Evolutionary conservation across 2,888 invertebrate species (phyloP), one percentile per base, ranked within the genome.

Genomic region (Gortyna flavago): DNA sequence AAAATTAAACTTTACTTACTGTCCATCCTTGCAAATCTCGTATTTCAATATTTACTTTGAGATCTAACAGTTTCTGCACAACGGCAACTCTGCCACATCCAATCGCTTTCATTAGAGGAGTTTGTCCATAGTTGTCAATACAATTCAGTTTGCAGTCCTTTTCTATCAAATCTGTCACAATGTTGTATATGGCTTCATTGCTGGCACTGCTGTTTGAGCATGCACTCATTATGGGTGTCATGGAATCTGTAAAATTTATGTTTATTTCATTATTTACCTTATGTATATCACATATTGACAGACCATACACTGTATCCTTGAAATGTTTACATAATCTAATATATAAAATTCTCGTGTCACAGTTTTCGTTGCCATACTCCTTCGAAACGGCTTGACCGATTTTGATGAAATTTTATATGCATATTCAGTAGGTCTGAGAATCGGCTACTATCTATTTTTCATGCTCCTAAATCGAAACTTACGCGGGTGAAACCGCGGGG

Each of bases 21-120:
- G 97, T 97, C 97, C 97, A 97, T 61, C 97, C 97, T 89, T 97
- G 97, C 81, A 95, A 96, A 91, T 98, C 97, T 73, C 95, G 94
- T 87, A 97, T 96, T 90, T 97, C 96, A 88, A 97, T 95, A 92
- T 97, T 95, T 65, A 95, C 95, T 79, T 95, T 93, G 79, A 96
- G 88, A 64, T 97, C 96, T 29, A 97, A 79, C 11, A 98, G 91
- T 85, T 97, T 95, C 86, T 95, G 88, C 0, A 97, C 97, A 65
- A 97, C 95, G 62, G 94, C 92, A 21, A 93, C 88, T 86, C 97
- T 95, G 41, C 97, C 97, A 83, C 95, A 96, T 68, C 94, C 92
- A 59, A 97, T 97, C 8, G 98, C 97, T 85, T 96, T 96, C 97
- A 98, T 98, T 0, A 98, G 91, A 11, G 97, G 97, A 62, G 97